Conservation (phyloP, 2,888 invertebrate genomes). For the Imbricaverruca yamaguchii region DNA sequence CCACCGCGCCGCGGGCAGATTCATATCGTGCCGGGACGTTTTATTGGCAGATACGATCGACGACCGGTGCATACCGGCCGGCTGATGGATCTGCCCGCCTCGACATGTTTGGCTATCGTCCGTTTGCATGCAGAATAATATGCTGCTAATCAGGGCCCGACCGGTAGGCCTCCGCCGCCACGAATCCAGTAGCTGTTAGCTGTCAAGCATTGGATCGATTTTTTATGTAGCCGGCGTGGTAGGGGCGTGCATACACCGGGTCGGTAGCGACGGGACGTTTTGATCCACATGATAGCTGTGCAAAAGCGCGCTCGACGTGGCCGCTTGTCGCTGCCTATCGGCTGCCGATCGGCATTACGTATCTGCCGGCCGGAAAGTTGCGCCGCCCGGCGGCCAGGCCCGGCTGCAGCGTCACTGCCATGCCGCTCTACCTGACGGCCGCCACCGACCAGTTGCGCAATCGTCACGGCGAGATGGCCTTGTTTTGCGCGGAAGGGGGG, state of each 20-base stretch:
- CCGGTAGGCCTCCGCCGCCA: not conserved
- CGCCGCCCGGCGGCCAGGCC: not conserved
- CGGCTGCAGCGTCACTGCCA: not conserved
- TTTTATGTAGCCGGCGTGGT: not conserved
- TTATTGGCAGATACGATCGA: not conserved
- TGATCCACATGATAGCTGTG: constrained; percentile 19
- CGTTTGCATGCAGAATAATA: constrained; percentile 8
- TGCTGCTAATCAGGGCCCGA: not conserved
- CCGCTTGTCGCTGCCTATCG: constrained; percentile 16
- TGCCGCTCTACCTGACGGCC: not conserved
- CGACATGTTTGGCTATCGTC: constrained; percentile 15
- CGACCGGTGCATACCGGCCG: constrained; percentile 7
- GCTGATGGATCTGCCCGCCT: not conserved
- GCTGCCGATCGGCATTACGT: not conserved
- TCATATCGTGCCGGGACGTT: not conserved
- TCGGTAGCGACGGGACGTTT: constrained; percentile 13
- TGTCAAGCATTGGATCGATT: constrained; percentile 7
- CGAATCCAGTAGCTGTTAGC: constrained; percentile 9
- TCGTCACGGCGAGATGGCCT: not conserved
- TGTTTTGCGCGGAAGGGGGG: constrained; percentile 15
- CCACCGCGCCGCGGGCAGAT: not conserved
- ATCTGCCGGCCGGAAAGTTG: not conserved
- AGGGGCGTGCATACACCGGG: not conserved
- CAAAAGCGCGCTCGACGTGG: not conserved
- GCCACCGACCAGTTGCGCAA: not conserved